Evolutionary conservation across 2,888 invertebrate genomes (phyloP).

Genomic region (Clivina fossor): DNA sequence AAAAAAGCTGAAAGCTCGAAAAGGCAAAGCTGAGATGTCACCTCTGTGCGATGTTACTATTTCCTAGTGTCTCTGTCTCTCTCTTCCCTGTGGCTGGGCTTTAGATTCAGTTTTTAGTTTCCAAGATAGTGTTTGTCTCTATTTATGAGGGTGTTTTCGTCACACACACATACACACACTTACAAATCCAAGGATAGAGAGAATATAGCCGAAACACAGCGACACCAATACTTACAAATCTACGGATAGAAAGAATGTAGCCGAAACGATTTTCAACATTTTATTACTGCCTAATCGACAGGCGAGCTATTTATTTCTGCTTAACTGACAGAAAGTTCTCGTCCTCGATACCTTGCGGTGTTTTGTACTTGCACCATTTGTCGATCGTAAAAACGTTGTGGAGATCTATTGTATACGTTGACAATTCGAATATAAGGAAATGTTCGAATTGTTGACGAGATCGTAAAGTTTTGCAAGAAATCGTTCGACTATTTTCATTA

Average conservation of each 20-base stretch:
- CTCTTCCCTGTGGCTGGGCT: slow-evolving; percentile 35
- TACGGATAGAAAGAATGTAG: neutral
- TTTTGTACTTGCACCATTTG: slow-evolving; percentile 6
- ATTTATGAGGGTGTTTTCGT: slow-evolving; percentile 17
- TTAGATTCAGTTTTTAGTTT: slow-evolving; percentile 27
- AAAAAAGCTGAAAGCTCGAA: neutral
- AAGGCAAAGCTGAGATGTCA: slow-evolving; percentile 19
- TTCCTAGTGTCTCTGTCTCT: slow-evolving; percentile 36
- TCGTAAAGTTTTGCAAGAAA: neutral
- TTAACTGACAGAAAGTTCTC: neutral
- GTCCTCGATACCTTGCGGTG: slow-evolving; percentile 1
- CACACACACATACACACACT: neutral
- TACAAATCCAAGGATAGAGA: neutral
- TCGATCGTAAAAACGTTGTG: slow-evolving; percentile 5
- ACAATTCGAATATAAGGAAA: no score
- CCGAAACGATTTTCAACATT: neutral
- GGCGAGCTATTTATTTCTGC: slow-evolving; percentile 9
- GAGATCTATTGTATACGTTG: neutral
- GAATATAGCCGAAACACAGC: neutral
- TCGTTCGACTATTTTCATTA: neutral
- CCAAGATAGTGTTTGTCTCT: slow-evolving; percentile 22
- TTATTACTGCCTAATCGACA: slow-evolving; percentile 17
- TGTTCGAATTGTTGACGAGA: neutral
- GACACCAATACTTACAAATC: neutral
- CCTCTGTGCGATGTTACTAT: slow-evolving; percentile 28